Evolutionary conservation across 2,113 vertebrate genomes (phyloP).

Genomic region (Atractosteus spatula): DNA sequence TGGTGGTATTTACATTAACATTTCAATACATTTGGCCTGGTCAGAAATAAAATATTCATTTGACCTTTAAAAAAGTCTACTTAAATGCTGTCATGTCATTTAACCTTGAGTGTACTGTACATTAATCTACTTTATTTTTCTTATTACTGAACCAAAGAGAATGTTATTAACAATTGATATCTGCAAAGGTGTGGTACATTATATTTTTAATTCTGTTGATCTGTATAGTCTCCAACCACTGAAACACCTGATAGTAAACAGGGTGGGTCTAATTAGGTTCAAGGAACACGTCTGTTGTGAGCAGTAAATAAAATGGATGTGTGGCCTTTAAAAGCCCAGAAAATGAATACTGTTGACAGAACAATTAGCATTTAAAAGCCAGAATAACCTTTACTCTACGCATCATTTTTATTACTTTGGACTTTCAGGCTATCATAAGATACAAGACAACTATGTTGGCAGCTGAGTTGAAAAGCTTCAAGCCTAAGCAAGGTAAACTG

Average conservation of each 20-base stretch:
- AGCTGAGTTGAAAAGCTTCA: constrained; percentile 20
- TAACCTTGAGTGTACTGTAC: constrained; percentile 63
- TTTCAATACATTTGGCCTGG: constrained; percentile 66
- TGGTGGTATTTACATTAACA: constrained; percentile 69
- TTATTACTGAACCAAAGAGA: not conserved
- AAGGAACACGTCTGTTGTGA: constrained; percentile 46
- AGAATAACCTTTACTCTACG: constrained; percentile 79
- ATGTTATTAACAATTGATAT: not conserved
- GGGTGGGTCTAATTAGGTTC: constrained; percentile 49
- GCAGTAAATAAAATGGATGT: constrained; percentile 61
- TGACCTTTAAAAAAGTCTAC: constrained; percentile 71
- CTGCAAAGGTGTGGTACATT: not conserved
- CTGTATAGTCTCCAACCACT: constrained; percentile 19
- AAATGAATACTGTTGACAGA: constrained; percentile 82
- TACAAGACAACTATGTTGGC: constrained; percentile 17
- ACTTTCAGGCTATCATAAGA: constrained; percentile 62
- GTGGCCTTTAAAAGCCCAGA: constrained; percentile 75
- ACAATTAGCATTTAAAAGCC: constrained; percentile 86
- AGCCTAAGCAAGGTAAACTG: constrained; percentile 50
- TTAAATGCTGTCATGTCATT: constrained; percentile 70
- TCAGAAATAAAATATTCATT: constrained; percentile 66
- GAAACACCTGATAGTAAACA: constrained; percentile 46
- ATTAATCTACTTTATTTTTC: not conserved
- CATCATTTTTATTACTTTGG: constrained; percentile 73
- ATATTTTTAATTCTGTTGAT: not conserved